Percentiles rank a stretch among this genome's conserved stretches.
phyloP scores from a whole-genome alignment of 2,888 invertebrate species.

The Taphrorychus bicolor region DNA sequence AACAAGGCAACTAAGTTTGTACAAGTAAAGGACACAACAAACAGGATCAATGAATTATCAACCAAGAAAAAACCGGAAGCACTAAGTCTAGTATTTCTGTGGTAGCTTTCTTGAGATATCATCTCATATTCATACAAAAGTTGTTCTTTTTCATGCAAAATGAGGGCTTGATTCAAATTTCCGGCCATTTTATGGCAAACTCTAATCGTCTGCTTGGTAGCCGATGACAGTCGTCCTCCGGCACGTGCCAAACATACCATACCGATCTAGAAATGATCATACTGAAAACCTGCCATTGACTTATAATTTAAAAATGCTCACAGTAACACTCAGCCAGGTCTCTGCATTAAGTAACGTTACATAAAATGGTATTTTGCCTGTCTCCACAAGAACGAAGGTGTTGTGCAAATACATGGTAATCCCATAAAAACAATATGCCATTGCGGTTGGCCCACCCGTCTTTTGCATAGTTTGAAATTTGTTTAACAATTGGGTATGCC shows the following conservation, averaged over 20 bases:
- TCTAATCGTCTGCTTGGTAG: background rate
- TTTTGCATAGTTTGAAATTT: too few relatives aligned
- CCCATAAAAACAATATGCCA: too few relatives aligned
- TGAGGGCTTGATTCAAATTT: background rate
- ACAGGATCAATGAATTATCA: slow-evolving; percentile 11
- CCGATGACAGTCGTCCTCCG: background rate
- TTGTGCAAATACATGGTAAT: too few relatives aligned
- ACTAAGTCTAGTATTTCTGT: slow-evolving; percentile 3
- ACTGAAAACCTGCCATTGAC: too few relatives aligned
- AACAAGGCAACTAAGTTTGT: background rate
- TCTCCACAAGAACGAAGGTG: too few relatives aligned
- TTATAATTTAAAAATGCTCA: too few relatives aligned
- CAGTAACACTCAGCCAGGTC: too few relatives aligned
- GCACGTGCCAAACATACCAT: background rate
- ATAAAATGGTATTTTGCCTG: too few relatives aligned
- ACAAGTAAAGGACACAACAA: background rate
- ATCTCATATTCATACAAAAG: background rate
- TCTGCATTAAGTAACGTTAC: too few relatives aligned
- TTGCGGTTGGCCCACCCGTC: too few relatives aligned
- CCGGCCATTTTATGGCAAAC: background rate
- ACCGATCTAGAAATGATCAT: background rate
- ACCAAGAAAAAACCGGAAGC: slow-evolving; percentile 7
- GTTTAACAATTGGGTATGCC: too few relatives aligned
- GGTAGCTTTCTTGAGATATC: slow-evolving; percentile 6
- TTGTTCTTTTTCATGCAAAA: background rate